Base-by-base conservation (phyloP, 2,113 vertebrate species). In the Manacus vitellinus region DNA sequence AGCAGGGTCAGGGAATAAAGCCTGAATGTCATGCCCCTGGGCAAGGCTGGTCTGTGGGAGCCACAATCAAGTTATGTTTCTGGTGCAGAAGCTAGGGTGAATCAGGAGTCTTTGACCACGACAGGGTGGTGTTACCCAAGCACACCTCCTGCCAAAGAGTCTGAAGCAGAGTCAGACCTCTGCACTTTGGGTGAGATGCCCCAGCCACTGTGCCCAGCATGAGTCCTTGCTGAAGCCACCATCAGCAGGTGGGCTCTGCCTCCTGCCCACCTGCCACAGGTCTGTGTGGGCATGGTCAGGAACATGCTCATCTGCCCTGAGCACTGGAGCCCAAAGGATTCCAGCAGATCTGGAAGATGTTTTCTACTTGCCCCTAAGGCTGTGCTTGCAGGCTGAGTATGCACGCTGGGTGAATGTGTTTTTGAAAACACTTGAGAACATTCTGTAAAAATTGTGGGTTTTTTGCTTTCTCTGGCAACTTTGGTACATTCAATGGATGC, bases 301-400 rank as follows among this genome's bases (percentile, higher is more conserved):
- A 31, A 22, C 0, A 0, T 6, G 6, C 15, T 44, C 2, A 0
- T 33, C 58, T 54, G 58, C 49, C 2, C 0, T 8, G 41, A 61
- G 49, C 4, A 4, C 68, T 39, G 47, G 23, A 74, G 39, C 37
- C 20, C 30, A 19, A 6, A 55, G 39, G 12, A 58, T 63, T 85
- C 63, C 67, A 46, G 55, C 3, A 6, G 19, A 61, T 3, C 47
- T 31, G 27, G 39, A 56, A 47, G 30, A 9, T 20, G 21, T 73
- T 92, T 88, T 56, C 51, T 65, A 12, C 39, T 52, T 49, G 33
- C 25, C 49, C 41, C 31, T 33, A 9, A 49, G 41, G 35, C 31
- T 56, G 21, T 47, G 30, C 30, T 63, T 55, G 18, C 41, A 84
- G 88, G 49, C 41, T 55, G 35, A 23, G 9, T 43, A 28, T 43